Evolutionary conservation across 2,888 invertebrate genomes (phyloP).

Genomic region (Cerastoderma edule): DNA sequence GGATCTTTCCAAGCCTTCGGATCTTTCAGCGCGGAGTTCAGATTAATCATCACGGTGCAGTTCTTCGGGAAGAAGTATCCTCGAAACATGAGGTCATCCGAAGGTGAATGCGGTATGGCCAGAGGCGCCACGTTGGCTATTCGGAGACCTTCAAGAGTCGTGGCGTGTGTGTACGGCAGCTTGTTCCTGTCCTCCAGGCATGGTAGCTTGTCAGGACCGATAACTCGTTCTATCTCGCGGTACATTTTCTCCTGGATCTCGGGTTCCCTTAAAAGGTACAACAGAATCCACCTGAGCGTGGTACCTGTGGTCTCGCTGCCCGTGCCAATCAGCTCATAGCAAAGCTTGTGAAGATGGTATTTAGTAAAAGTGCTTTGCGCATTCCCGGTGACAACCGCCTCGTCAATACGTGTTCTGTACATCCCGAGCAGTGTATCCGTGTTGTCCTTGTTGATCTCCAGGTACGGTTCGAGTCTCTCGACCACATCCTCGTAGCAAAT

Average conservation of each 20-base stretch:
- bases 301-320: constrained; percentile 31
- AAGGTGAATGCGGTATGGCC: neutral
- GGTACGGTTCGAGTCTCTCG: neutral
- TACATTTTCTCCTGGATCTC: constrained; percentile 32
- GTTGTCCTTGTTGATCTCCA: neutral
- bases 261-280: constrained; percentile 28
- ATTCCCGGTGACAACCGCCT: neutral
- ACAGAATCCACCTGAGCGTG: constrained; percentile 12
- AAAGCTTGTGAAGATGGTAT: neutral
- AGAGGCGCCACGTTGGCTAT: constrained; percentile 1
- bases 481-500: neutral
- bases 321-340: constrained; percentile 19
- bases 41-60: neutral
- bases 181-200: constrained; percentile 3
- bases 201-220: neutral
- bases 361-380: neutral
- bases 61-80: constrained; percentile 4
- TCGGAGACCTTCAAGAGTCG: constrained; percentile 25
- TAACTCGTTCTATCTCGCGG: constrained; percentile 17
- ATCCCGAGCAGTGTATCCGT: neutral
- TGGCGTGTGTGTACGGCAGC: constrained; percentile 32
- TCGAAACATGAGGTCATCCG: neutral
- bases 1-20: too few relatives aligned
- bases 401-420: neutral
- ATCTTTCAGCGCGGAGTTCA: neutral